Percentiles rank a stretch among this genome's conserved stretches.
Conservation (phyloP, 2,113 vertebrate genomes). For the Leptocoma aspasia region DNA sequence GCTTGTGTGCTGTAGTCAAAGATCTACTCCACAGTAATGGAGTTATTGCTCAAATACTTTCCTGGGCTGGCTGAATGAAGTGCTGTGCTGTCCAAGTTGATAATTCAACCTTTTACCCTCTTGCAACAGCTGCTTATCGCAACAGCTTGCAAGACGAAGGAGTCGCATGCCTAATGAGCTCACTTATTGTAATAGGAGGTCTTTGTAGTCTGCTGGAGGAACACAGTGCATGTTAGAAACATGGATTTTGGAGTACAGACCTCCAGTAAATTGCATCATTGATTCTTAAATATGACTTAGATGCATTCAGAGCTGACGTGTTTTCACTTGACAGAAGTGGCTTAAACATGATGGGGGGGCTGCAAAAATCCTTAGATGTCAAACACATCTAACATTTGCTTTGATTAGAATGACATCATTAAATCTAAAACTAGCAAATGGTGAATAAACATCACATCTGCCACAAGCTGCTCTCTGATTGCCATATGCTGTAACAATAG, state of each 20-base stretch:
- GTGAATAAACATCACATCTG: slow-evolving; percentile 57
- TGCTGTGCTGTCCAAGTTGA: slow-evolving; percentile 47
- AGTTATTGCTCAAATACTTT: slow-evolving; percentile 1
- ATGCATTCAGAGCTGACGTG: neutral
- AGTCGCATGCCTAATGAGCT: slow-evolving; percentile 66
- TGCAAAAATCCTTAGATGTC: neutral
- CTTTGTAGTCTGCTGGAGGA: slow-evolving; percentile 40
- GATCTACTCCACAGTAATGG: neutral
- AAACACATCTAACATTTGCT: neutral
- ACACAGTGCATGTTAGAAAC: neutral
- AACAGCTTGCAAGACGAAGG: slow-evolving; percentile 73
- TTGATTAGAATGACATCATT: slow-evolving; percentile 4
- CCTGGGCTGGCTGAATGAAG: neutral
- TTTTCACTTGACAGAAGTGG: neutral
- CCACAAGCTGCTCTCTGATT: slow-evolving; percentile 33
- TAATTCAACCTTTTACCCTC: slow-evolving; percentile 69
- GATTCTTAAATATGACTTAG: neutral
- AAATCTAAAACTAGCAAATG: slow-evolving; percentile 21
- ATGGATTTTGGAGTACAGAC: neutral
- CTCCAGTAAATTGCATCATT: neutral
- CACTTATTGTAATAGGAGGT: slow-evolving; percentile 45
- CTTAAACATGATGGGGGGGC: neutral
- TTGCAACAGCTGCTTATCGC: slow-evolving; percentile 77
- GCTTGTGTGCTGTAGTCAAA: neutral
- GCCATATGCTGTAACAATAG: slow-evolving; percentile 54